These are phyloP conservation scores for Atherinomorus stipes DNA, from an alignment of 2,113 vertebrate species.

Conservation along the genomic window DNA sequence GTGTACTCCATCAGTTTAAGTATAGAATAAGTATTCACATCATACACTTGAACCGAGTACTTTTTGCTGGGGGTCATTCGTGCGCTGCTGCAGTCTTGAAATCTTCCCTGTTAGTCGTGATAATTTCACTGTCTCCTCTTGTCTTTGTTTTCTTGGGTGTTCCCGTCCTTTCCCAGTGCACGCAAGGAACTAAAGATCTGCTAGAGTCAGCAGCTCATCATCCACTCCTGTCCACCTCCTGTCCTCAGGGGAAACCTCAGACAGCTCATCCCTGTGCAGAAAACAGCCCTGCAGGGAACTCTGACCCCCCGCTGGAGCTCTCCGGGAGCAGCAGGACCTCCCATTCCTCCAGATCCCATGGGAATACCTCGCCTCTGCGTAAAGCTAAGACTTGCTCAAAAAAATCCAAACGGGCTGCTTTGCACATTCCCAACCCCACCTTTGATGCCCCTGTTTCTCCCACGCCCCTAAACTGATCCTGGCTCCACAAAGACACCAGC, in stretches of 20 bases:
- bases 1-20: no score
- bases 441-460: slow-evolving; percentile 45
- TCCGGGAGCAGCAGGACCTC: slow-evolving; percentile 31
- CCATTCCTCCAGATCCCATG: background rate
- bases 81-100: no score
- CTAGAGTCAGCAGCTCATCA: slow-evolving; percentile 72
- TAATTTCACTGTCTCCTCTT: slow-evolving; percentile 18
- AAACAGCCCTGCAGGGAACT: slow-evolving; percentile 19
- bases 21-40: no score
- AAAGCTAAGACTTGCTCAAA: slow-evolving; percentile 48
- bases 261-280: slow-evolving; percentile 47
- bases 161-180: slow-evolving; percentile 49
- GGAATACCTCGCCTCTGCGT: slow-evolving; percentile 29
- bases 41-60: no score
- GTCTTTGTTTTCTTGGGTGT: background rate
- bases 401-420: slow-evolving; percentile 49
- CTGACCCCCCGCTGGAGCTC: slow-evolving; percentile 41
- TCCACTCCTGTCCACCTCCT: slow-evolving; percentile 64
- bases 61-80: no score
- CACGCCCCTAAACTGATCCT: slow-evolving; percentile 31
- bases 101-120: background rate
- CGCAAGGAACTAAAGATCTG: slow-evolving; percentile 75
- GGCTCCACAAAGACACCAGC: slow-evolving; percentile 29
- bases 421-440: slow-evolving; percentile 39
- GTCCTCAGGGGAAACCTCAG: slow-evolving; percentile 74